phyloP scores from a whole-genome alignment of 1,140 invertebrate genomes.

The Zophobas morio region DNA sequence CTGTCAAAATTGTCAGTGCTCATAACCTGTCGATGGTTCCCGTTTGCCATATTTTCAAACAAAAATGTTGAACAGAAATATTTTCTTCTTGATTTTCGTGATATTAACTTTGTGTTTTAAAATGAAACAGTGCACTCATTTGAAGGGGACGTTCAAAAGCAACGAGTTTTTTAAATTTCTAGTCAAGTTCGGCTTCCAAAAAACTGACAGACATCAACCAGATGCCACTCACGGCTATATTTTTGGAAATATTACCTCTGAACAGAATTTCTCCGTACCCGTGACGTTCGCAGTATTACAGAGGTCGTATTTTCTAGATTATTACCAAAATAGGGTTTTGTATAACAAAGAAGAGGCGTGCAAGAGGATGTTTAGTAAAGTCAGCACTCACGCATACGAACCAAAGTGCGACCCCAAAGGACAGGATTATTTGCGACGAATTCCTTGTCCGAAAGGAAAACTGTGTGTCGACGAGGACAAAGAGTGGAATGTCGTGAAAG shows the following conservation, averaged over 20 bases:
- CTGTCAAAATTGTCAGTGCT: slow-evolving; percentile 16
- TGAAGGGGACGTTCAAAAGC: slow-evolving; percentile 77
- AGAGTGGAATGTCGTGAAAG: slow-evolving; percentile 86
- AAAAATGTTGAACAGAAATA: slow-evolving; percentile 59
- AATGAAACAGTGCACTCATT: slow-evolving; percentile 68
- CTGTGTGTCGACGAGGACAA: slow-evolving; percentile 92
- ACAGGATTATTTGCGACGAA: slow-evolving; percentile 89
- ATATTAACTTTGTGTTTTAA: slow-evolving; percentile 55
- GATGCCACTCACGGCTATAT: slow-evolving; percentile 93
- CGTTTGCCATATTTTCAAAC: slow-evolving; percentile 60
- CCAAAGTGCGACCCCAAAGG: slow-evolving; percentile 80
- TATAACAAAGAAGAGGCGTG: slow-evolving; percentile 80
- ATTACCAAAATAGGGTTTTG: slow-evolving; percentile 83
- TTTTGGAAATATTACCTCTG: slow-evolving; percentile 92
- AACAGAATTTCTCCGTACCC: slow-evolving; percentile 74
- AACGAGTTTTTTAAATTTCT: slow-evolving; percentile 92
- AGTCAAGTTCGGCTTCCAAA: slow-evolving; percentile 96
- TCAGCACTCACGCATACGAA: slow-evolving; percentile 89
- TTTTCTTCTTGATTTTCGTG: slow-evolving; percentile 54
- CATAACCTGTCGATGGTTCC: slow-evolving; percentile 49
- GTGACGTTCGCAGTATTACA: slow-evolving; percentile 91
- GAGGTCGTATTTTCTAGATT: slow-evolving; percentile 88
- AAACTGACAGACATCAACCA: slow-evolving; percentile 88
- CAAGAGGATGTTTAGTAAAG: slow-evolving; percentile 86
- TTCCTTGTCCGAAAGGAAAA: slow-evolving; percentile 86